Percentiles rank a stretch among this genome's conserved stretches.
Conservation (phyloP, 2,113 vertebrate species). For the Planiliza haematocheilus region DNA sequence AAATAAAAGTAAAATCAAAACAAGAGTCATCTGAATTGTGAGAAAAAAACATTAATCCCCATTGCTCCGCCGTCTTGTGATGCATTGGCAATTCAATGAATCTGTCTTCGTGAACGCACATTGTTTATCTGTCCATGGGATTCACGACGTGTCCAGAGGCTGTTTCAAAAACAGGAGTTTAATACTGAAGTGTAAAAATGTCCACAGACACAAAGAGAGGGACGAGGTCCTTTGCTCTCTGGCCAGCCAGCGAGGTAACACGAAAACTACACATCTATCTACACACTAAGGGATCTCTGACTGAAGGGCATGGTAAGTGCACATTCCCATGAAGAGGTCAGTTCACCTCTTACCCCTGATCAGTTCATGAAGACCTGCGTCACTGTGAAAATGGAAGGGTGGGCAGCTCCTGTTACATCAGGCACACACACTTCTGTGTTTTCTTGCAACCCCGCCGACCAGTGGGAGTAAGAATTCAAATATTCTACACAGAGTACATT, state of each 20-base stretch:
- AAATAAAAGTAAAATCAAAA: conserved; percentile 73
- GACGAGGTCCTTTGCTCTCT: conserved; percentile 77
- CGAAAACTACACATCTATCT: conserved; percentile 74
- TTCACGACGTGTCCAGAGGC: conserved; percentile 61
- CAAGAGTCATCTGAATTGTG: conserved; percentile 52
- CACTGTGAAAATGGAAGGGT: conserved; percentile 39
- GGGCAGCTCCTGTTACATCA: conserved; percentile 53
- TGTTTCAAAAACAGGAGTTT: conserved; percentile 72
- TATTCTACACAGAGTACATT: conserved; percentile 24
- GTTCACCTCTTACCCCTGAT: conserved; percentile 58
- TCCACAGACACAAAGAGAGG: conserved; percentile 74
- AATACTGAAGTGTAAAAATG: conserved; percentile 74
- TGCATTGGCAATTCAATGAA: conserved; percentile 52
- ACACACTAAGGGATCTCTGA: conserved; percentile 79
- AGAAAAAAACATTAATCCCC: conserved; percentile 51
- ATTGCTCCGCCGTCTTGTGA: conserved; percentile 58
- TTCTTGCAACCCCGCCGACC: conserved; percentile 34
- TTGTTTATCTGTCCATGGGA: conserved; percentile 36
- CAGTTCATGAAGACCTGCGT: conserved; percentile 79
- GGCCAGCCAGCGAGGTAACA: conserved; percentile 86
- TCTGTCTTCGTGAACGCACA: conserved; percentile 51
- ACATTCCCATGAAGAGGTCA: conserved; percentile 44
- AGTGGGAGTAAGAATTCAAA: conserved; percentile 40
- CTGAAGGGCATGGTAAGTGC: conserved; percentile 71
- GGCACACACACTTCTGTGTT: conserved; percentile 43